Evolutionary conservation across 2,888 invertebrate species (phyloP), one percentile per base, ranked within the genome.

Genomic region (Deilephila elpenor): DNA sequence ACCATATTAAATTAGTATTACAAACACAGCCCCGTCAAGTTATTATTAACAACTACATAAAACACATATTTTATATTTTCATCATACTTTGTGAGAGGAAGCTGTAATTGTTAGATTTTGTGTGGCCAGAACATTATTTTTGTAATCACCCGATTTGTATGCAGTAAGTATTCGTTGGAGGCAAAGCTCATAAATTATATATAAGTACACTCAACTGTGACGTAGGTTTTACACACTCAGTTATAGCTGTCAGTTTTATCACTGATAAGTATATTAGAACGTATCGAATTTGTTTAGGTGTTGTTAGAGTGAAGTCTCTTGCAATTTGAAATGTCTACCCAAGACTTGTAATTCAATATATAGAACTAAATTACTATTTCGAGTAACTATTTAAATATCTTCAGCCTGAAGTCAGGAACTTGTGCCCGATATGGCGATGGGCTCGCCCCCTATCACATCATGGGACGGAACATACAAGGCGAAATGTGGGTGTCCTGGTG

Each of bases 91-190:
- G 25, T 51, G 44, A 67, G 37, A 67, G 67, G 67, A 67, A 67
- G 51, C 51, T 17, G 17, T 17, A 17, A 34, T 62, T 20, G 51
- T 25, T 25, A 67, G 44, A 20, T 17, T 44, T 25, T 67, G 67
- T 67, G 67, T 67, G 44, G 67, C 44, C 44, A 25, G 51, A 25
- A 64, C 67, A 67, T 67, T 51, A 67, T 67, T 51, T 67, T 25
- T 44, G 51, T 67, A 67, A 67, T 67, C 51, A 51, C 17, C 1
- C 67, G 25, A 67, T 67, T 67, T 67, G 7, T 67, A 67, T 67
- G 44, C 67, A 67, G 44, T 67, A 67, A 67, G 51, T 67, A 20
- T 25, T 25, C 51, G 1, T 11, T 4, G 11, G 67, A 20, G 20
- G 17, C 25, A 51, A 29, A 44, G 17, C 25, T 67, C 51, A 51